Evolutionary conservation across 2,888 invertebrate genomes (phyloP), one percentile per base, ranked within the genome.

Genomic region (Cosmopolites sordidus): DNA sequence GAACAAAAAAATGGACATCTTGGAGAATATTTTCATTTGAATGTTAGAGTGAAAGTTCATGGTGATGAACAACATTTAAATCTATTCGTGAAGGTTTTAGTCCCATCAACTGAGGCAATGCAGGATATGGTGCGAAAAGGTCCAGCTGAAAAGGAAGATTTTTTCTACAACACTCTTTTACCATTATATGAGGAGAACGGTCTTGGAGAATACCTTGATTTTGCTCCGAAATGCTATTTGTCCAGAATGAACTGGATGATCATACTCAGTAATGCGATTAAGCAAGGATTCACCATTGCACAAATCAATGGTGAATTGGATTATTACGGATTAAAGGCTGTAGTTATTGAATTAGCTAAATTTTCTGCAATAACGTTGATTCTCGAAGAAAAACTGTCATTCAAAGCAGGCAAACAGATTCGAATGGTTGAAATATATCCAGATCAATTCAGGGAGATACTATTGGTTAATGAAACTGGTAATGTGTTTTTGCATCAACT

Each of bases 151-250:
- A 67, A 64, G 52, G 67, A 68, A 54, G 51, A 58, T 30, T 62
- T 64, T 1, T 73, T 79, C 27, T 80, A 77, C 56, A 64, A 67
- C 29, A 59, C 48, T 3, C 61, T 75, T 43, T 61, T 79, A 3
- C 60, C 77, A 4, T 22, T 52, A 18, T 47, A 57, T 4, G 59
- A 76, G 1, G 30, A 51, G 17, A 58, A 39, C 58, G 64, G 18
- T 61, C 67, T 62, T n/a, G 41, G 39, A 39, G 55, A 33, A 55
- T 53, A 64, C 16, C 46, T 51, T 12, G 58, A 59, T 38, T 64
- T 63, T 43, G 68, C 75, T 0, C 66, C 75, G 1, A 48, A 60
- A 15, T 75, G 72, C 60, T 72, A 70, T 56, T 60, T 70, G 3
- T 60, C 64, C 1, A 67, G 70, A 37, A 56, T 62, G 1, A 62